Base-by-base conservation (phyloP, 2,888 invertebrate genomes). In the Lycophotia porphyrea region DNA sequence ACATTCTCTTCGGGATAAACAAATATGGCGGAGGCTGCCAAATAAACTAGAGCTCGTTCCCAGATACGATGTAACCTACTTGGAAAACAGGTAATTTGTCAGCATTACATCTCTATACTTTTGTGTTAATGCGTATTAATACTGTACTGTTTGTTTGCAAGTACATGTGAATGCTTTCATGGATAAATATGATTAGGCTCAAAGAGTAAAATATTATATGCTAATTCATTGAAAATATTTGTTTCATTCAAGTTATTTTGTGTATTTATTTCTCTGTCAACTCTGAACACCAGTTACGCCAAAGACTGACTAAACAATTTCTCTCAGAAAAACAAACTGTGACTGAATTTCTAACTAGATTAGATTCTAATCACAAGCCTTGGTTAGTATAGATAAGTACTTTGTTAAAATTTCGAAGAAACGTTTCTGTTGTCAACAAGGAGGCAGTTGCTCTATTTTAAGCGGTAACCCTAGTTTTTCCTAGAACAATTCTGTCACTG, bases 51-150 rank as follows among this genome's bases (percentile, higher is more conserved):
- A 65, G 52, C 76, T 71, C 74, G 68, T 74, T 44, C 74, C 63
- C 60, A 72, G 79, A 82, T 55, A 80, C 76, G 65, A 73, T 72
- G 77, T 73, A 82, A 75, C 79, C 67, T 67, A 83, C 81, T 81
- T 85, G 65, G 72, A 60, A 78, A 79, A 81, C 75, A 70, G 71
- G 70, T 75, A 75, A 83, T 85, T 85, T 85, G 70, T 79, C 71
- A 71, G 77, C 74, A 65, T 75, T 58, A 76, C 55, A 71, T 63
- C 66, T 69, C 24, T 61, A 42, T 68, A 74, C 44, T 73, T 77
- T 68, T 60, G 77, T 74, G 60, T 44, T 60, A 71, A 76, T 73
- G 49, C 44, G 18, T 66, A 66, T 70, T 49, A 61, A 76, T 81
- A 64, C 36, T 47, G 58, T 70, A 11, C 31, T 71, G 27, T 73